A percentile compares a stretch with the other conserved stretches of the same genome.
phyloP scores from a whole-genome alignment of 2,113 vertebrate species.

The Butastur rufipennis region DNA sequence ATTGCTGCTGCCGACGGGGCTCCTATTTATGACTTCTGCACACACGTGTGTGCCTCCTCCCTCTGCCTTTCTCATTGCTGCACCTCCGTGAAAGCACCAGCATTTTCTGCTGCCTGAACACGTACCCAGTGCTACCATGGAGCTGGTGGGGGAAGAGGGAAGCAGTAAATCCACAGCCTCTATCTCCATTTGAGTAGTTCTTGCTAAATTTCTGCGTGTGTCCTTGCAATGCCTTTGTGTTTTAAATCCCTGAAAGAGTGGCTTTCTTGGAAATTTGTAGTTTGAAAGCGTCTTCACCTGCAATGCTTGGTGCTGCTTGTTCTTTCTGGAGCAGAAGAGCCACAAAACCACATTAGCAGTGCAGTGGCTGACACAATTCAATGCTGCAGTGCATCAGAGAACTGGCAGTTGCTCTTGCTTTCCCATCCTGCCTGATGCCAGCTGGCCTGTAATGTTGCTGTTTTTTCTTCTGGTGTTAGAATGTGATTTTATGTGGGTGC shows the following conservation, averaged over 20 bases:
- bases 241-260: not conserved
- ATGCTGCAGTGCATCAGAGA: conserved; percentile 14
- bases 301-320: not conserved
- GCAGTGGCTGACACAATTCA: not conserved
- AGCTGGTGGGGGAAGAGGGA: not conserved
- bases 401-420: not conserved
- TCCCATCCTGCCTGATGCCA: conserved; percentile 5
- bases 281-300: not conserved
- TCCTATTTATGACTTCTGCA: not conserved
- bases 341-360: not conserved
- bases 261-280: not conserved
- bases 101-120: not conserved
- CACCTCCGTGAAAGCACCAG: not conserved
- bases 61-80: not conserved
- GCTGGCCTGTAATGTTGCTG: not conserved
- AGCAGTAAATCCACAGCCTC: not conserved
- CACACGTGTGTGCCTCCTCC: not conserved
- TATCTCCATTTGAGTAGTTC: not conserved
- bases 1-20: not conserved
- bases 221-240: not conserved
- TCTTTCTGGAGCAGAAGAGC: not conserved
- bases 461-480: not conserved
- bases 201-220: not conserved
- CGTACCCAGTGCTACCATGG: not conserved
- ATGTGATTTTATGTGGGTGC: not conserved